Percentiles rank a stretch among this genome's conserved stretches.
Conservation (phyloP, 2,797 vertebrate species). For the Xerus rutilus region DNA sequence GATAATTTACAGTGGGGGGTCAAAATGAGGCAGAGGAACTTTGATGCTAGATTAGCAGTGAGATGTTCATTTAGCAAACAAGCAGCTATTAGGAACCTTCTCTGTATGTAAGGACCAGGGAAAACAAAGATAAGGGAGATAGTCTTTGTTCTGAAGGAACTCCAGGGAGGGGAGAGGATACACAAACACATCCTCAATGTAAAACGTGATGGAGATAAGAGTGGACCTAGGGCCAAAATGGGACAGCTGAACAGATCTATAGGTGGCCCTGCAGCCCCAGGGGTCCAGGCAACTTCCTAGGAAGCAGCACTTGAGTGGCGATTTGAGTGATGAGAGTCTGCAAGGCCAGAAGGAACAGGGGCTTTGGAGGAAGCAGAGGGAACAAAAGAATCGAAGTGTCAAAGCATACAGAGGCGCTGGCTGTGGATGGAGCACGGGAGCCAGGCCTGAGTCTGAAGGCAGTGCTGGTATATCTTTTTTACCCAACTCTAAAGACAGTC, state of each 20-base stretch:
- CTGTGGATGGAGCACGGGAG: background rate
- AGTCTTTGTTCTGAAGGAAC: background rate
- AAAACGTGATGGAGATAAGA: background rate
- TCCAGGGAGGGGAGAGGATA: background rate
- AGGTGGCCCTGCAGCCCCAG: background rate
- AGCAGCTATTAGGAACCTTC: background rate
- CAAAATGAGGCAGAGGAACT: slow-evolving; percentile 54
- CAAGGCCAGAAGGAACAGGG: background rate
- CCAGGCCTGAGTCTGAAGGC: background rate
- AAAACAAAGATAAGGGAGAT: background rate
- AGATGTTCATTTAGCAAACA: slow-evolving; percentile 54
- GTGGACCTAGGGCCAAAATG: background rate
- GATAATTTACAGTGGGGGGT: slow-evolving; percentile 39
- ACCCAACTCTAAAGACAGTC: background rate
- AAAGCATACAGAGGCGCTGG: background rate
- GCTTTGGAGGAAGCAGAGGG: background rate
- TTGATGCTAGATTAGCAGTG: background rate
- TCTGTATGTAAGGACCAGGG: background rate
- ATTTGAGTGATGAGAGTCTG: background rate
- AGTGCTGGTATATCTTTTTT: background rate
- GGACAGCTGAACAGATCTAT: background rate
- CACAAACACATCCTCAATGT: background rate
- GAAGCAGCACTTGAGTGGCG: background rate
- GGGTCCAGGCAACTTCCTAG: background rate
- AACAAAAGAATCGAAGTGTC: background rate